phyloP scores from a whole-genome alignment of 2,113 vertebrate species.

The Phoxinus phoxinus region DNA sequence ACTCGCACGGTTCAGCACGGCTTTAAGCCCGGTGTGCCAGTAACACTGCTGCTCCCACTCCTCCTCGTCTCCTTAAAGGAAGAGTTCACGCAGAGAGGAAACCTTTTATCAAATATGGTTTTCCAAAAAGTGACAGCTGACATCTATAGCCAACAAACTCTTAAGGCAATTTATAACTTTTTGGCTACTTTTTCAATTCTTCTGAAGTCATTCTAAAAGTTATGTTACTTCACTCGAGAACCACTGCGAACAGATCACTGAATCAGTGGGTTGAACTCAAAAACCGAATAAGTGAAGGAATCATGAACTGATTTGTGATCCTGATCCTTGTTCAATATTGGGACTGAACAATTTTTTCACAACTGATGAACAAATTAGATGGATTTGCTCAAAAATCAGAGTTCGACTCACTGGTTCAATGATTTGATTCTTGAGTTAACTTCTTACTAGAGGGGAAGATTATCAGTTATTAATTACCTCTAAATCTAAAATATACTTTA shows the following conservation, averaged over 20 bases:
- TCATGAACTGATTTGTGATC: not conserved
- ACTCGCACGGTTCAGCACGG: constrained; percentile 75
- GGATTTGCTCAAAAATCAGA: not conserved
- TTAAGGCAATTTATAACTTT: not conserved
- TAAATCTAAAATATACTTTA: too few relatives aligned
- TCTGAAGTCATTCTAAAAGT: not conserved
- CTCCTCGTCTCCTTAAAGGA: constrained; percentile 76
- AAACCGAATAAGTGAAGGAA: not conserved
- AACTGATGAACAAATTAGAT: not conserved
- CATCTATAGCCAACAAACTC: not conserved
- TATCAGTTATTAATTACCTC: not conserved
- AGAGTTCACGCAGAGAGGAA: constrained; percentile 15
- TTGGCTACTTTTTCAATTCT: too few relatives aligned
- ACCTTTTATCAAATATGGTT: not conserved
- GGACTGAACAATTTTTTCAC: not conserved
- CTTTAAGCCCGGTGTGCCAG: constrained; percentile 72
- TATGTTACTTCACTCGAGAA: not conserved
- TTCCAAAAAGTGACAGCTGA: not conserved
- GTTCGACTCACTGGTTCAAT: not conserved
- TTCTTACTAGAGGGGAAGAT: not conserved
- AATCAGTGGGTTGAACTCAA: not conserved
- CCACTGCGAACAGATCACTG: not conserved
- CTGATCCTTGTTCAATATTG: not conserved
- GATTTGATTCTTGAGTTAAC: not conserved
- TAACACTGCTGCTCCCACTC: constrained; percentile 80